These are phyloP conservation scores for Otis tarda DNA, from an alignment of 2,113 vertebrate genomes.

Conservation along the genomic window DNA sequence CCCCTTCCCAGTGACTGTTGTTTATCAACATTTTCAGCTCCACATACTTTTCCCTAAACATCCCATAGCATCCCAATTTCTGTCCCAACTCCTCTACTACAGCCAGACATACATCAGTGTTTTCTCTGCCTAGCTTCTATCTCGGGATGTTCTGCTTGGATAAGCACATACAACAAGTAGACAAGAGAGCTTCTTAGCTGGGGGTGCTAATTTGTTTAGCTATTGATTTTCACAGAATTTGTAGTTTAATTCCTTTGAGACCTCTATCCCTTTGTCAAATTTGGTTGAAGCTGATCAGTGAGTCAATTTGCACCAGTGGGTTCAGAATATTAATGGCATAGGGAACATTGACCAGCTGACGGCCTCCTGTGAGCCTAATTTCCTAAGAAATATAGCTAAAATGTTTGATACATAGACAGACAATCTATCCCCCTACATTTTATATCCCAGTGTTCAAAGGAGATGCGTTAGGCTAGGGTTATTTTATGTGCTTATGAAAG, in stretches of 20 bases:
- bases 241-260: background rate
- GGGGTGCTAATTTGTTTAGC: background rate
- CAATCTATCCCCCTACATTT: background rate
- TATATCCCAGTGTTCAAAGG: background rate
- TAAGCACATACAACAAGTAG: background rate
- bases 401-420: background rate
- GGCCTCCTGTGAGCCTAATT: background rate
- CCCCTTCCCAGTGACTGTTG: background rate
- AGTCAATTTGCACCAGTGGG: background rate
- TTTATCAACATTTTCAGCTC: background rate
- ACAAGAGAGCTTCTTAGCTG: background rate
- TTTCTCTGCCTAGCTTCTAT: background rate
- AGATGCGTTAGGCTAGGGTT: background rate
- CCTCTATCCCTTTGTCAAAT: background rate
- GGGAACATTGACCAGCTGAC: background rate
- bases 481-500: background rate
- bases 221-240: background rate
- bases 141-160: background rate
- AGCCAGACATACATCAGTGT: accelerated
- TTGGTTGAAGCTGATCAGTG: background rate
- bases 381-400: background rate
- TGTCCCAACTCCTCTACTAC: background rate
- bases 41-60: background rate
- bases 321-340: background rate
- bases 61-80: background rate